A percentile compares a stretch with the other conserved stretches of the same genome.
Evolutionary conservation across 2,113 vertebrate genomes (phyloP).

Genomic region (Pachypanchax playfairii): DNA sequence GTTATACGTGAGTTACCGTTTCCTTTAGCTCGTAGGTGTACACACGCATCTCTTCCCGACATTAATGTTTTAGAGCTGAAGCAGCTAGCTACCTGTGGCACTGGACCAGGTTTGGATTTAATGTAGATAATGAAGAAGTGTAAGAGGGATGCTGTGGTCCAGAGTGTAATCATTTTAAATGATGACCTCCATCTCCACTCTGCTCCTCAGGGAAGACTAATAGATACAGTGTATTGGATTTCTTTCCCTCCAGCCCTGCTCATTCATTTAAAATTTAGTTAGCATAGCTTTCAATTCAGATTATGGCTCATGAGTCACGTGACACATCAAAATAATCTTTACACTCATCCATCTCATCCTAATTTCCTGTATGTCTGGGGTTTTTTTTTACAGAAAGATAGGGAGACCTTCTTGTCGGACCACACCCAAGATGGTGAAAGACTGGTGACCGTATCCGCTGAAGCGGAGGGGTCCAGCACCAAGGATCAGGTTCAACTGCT

Average conservation of each 20-base stretch:
- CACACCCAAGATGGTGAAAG: slow-evolving; percentile 62
- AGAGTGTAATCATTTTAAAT: slow-evolving; percentile 44
- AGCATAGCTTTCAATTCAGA: slow-evolving; percentile 19
- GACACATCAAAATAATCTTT: background rate
- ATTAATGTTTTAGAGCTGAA: slow-evolving; percentile 7
- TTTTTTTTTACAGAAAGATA: slow-evolving; percentile 60
- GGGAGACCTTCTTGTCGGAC: slow-evolving; percentile 69
- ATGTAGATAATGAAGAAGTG: background rate
- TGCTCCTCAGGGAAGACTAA: slow-evolving; percentile 37
- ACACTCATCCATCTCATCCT: background rate
- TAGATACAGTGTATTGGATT: slow-evolving; percentile 54
- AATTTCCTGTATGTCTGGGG: background rate
- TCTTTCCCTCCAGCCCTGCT: slow-evolving; percentile 3
- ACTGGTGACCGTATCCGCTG: slow-evolving; percentile 64
- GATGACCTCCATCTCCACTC: background rate
- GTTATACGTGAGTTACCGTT: slow-evolving; percentile 75
- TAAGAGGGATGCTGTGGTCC: slow-evolving; percentile 11
- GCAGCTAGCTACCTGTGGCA: slow-evolving; percentile 52
- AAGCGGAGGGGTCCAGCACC: slow-evolving; percentile 39
- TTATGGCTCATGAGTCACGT: background rate
- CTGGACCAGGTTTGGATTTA: slow-evolving; percentile 11
- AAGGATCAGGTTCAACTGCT: slow-evolving; percentile 69
- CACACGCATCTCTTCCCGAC: slow-evolving; percentile 18
- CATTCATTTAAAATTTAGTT: slow-evolving; percentile 9
- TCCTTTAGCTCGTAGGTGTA: background rate